These are phyloP conservation scores for Crioceris asparagi DNA, from an alignment of 2,888 invertebrate species.

Conservation along the genomic window DNA sequence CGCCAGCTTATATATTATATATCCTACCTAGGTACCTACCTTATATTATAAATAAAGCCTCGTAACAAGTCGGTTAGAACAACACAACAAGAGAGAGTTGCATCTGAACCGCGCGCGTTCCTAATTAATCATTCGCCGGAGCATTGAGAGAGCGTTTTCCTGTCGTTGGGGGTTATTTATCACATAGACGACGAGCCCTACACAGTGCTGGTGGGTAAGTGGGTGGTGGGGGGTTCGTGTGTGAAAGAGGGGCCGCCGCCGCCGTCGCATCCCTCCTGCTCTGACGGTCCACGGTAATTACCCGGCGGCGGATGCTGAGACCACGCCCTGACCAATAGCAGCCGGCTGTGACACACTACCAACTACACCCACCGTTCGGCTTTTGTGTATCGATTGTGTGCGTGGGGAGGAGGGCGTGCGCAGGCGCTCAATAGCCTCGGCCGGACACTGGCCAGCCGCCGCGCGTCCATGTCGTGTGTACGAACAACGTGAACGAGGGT, in stretches of 20 bases:
- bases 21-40: conserved; percentile 1
- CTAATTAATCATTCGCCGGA: conserved; percentile 40
- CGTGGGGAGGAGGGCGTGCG: conserved; percentile 16
- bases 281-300: conserved; percentile 42
- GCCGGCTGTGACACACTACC: conserved; percentile 23
- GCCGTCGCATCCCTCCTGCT: conserved; percentile 31
- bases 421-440: conserved; percentile 26
- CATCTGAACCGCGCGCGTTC: conserved; percentile 21
- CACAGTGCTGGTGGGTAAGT: conserved; percentile 14
- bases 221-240: conserved; percentile 29
- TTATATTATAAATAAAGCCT: conserved; percentile 4
- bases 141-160: conserved; percentile 41
- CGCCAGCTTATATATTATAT: conserved; percentile 17
- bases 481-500: conserved; percentile 3
- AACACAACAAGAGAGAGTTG: conserved; percentile 17
- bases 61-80: conserved; percentile 4
- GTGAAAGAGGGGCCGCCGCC: conserved; percentile 23
- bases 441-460: conserved; percentile 36
- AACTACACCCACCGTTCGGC: conserved; percentile 24
- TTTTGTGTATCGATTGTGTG: conserved; percentile 26
- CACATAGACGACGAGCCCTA: conserved; percentile 25
- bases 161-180: conserved; percentile 39
- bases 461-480: conserved; percentile 14
- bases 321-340: conserved; percentile 38
- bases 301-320: conserved; percentile 37